Conservation (phyloP, 2,797 vertebrate genomes). For the Salmo trutta region DNA sequence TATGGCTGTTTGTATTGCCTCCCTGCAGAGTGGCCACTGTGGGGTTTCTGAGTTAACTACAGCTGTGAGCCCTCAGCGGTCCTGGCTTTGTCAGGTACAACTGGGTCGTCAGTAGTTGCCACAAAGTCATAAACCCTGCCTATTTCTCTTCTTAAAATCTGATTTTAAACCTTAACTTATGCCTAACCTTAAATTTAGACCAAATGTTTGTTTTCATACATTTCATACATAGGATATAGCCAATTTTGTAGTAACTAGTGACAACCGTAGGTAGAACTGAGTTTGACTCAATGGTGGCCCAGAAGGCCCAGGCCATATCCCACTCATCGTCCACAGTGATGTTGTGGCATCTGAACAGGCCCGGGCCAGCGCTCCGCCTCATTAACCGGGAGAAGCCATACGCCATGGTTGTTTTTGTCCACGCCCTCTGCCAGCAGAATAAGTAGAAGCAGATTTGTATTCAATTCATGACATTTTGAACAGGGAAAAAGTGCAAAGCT, state of each 20-base stretch:
- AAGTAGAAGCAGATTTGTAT: slow-evolving; percentile 18
- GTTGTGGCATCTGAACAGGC: neutral
- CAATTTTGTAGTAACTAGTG: too few species aligned
- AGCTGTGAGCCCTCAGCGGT: neutral
- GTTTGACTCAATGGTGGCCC: neutral
- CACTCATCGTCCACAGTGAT: neutral
- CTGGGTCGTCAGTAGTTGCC: too few species aligned
- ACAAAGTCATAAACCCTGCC: too few species aligned
- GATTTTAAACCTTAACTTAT: too few species aligned
- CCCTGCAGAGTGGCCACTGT: neutral
- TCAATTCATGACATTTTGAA: neutral
- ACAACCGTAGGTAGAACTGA: too few species aligned
- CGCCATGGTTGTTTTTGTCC: slow-evolving; percentile 3
- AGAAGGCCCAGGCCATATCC: neutral
- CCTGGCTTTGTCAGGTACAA: too few species aligned
- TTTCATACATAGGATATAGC: too few species aligned
- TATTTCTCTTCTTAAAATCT: too few species aligned
- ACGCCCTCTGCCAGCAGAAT: slow-evolving; percentile 3
- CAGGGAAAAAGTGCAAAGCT: neutral
- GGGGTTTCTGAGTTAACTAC: neutral
- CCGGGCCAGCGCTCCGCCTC: neutral
- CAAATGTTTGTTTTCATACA: too few species aligned
- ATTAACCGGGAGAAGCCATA: neutral
- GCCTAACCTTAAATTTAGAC: too few species aligned
- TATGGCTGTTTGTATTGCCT: neutral